Conservation (phyloP, 2,113 vertebrate species). For the Paramisgurnus dabryanus region DNA sequence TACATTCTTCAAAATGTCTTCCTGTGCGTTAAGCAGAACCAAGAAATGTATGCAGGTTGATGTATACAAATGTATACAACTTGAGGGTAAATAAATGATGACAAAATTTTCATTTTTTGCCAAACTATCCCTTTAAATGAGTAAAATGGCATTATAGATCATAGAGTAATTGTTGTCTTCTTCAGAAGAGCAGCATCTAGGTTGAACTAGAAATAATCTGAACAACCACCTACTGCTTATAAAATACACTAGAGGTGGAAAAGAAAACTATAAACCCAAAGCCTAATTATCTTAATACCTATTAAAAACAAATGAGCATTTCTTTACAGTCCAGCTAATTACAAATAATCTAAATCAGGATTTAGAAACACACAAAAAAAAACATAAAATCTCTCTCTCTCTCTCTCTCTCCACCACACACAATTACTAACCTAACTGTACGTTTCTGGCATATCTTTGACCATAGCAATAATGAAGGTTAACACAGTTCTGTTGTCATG, state of each 20-base stretch:
- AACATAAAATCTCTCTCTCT: background rate
- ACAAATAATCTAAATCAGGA: slow-evolving; percentile 5
- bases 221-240: too few species aligned
- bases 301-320: background rate
- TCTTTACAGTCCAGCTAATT: background rate
- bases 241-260: too few species aligned
- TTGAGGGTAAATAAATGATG: too few species aligned
- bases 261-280: background rate
- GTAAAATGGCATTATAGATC: background rate
- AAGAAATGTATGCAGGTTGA: too few species aligned
- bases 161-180: background rate
- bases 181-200: background rate
- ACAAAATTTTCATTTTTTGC: too few species aligned
- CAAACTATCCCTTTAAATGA: too few species aligned
- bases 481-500: background rate
- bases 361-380: background rate
- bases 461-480: background rate
- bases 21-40: too few species aligned
- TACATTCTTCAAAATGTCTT: too few species aligned
- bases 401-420: background rate
- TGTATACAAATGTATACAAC: too few species aligned
- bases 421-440: background rate
- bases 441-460: background rate
- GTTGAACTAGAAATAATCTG: too few species aligned
- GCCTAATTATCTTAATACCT: background rate